Evolutionary conservation across 1,140 invertebrate genomes (phyloP), one percentile per base, ranked within the genome.

Genomic region (Cotesia vestalis): DNA sequence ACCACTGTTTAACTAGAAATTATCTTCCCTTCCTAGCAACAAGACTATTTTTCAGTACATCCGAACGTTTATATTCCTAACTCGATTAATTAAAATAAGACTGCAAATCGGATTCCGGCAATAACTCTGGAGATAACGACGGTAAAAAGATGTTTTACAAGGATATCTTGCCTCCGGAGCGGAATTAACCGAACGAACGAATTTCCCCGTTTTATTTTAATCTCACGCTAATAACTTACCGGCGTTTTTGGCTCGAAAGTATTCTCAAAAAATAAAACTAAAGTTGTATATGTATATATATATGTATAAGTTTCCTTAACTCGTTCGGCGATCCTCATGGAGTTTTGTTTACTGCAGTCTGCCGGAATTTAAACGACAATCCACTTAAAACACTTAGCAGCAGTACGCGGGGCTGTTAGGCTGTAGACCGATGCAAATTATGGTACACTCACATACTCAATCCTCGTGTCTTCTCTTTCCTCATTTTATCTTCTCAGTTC

Each of bases 141-240:
- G 66, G 72, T 66, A 69, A 69, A 73, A 73, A 73, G 67, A 70
- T 67, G 72, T 73, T 73, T 73, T 69, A 73, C 72, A 73, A 73
- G 67, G 69, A 67, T 67, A 69, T 69, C 67, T 73, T 55, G 38
- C 46, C 66, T 14, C 63, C 27, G 27, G 27, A 27, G 27, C 27
- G 27, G 27, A 52, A 46, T 52, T 51, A 46, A 36, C 46, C 4
- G 67, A 27, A 27, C 59, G 51, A 57, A 38, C n/a, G 53, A 57
- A 52, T 66, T 66, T 66, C 40, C 11, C 63, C 51, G 20, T 20
- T 66, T 71, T 36, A 6, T 66, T 69, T 64, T 38, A 40, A 53
- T 40, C 35, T 69, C 46, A 6, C 62, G 14, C 63, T 55, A 51
- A 6, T 69, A 66, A 17, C 70, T 62, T 38, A 46, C 67, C 20